Evolutionary conservation across 2,797 vertebrate genomes (phyloP), one percentile per base, ranked within the genome.

Genomic region (Poliocrania exsul): DNA sequence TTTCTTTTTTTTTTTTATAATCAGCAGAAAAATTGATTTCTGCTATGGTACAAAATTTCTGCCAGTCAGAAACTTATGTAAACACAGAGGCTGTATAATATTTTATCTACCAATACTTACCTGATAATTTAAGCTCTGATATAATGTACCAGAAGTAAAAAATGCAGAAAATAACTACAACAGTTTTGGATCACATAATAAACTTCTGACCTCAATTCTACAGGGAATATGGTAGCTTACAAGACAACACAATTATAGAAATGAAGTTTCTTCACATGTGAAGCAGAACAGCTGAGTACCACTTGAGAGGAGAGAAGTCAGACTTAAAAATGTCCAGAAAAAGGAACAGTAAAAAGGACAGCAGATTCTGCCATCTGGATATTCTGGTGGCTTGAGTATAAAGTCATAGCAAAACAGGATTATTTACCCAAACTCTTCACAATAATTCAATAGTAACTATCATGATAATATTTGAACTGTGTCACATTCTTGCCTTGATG

Each of bases 401-500:
- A 81, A 90, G 44, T 42, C 26, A 21, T 0, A 66, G 20, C 38
- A 56, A 66, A 77, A 51, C 2, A 33, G 35, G 31, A 53, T 73
- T 53, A 13, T 26, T 81, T 89, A 60, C 19, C 24, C n/a, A 51
- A 20, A 20, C 29, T 15, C 11, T 82, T 66, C 25, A 11, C 31
- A 35, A 10, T 58, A 75, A 46, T 25, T 66, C 37, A 66, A 5
- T 37, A 47, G 17, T 69, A 73, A 44, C 26, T 66, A 8, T 62
- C 38, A 33, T 42, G 61, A 12, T 6, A 20, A 5, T 21, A 17
- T 57, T 73, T 86, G 46, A 77, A 60, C 40, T 28, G 9, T 12
- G 5, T 44, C 3, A 0, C n/a, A 58, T 21, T 60, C 23, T 60
- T 70, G 49, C 18, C 0, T 0, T 0, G 0, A 13, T 67, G 49